A percentile compares a stretch with the other conserved stretches of the same genome.
Evolutionary conservation across 2,113 vertebrate species (phyloP).

Genomic region (Pangasianodon hypophthalmus): DNA sequence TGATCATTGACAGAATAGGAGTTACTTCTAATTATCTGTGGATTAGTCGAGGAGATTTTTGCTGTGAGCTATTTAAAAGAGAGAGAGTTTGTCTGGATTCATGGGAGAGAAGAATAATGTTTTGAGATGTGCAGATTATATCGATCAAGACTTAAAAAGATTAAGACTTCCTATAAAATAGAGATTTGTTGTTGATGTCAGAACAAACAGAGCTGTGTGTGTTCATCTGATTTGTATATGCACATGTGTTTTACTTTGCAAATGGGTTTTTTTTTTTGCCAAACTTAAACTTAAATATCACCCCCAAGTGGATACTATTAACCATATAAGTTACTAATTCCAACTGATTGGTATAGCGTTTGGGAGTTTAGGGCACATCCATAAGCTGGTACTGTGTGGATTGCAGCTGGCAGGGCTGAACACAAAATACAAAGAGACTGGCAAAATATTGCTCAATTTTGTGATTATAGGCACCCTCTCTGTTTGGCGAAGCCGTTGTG

Average conservation of each 20-base stretch:
- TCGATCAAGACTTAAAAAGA: not conserved
- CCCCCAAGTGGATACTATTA: not conserved
- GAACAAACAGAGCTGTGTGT: not conserved
- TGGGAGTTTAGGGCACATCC: not conserved
- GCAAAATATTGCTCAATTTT: not conserved
- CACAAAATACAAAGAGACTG: not conserved
- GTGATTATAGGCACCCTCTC: not conserved
- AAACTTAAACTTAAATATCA: not conserved
- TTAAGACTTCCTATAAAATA: not conserved
- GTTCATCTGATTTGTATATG: not conserved
- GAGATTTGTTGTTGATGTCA: not conserved
- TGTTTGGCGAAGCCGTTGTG: not conserved
- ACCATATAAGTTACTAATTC: not conserved
- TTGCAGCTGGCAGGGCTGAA: not conserved
- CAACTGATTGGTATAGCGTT: not conserved
- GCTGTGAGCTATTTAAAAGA: not conserved
- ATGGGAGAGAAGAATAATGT: not conserved
- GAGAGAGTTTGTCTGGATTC: not conserved
- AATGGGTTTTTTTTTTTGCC: not conserved
- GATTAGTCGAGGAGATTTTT: conserved; percentile 9
- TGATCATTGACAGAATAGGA: conserved; percentile 17
- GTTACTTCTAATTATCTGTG: conserved; percentile 15
- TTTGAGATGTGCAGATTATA: not conserved
- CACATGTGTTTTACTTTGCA: not conserved
- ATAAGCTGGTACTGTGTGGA: not conserved